A percentile compares a stretch with the other conserved stretches of the same genome.
phyloP scores from a whole-genome alignment of 2,113 vertebrate species.

The Hemiscyllium ocellatum region DNA sequence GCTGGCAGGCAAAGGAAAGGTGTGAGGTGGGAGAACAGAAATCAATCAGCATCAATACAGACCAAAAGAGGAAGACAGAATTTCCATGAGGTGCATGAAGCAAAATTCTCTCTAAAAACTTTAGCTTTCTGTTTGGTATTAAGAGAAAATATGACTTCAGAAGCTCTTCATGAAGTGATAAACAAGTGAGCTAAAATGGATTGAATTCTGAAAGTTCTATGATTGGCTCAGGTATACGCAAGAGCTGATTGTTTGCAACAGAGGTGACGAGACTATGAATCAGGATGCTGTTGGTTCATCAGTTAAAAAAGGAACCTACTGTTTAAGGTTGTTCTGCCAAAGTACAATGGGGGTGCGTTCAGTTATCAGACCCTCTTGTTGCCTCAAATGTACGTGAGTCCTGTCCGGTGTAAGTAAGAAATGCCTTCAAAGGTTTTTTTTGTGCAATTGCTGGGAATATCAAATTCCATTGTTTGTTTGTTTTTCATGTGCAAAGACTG shows the following conservation, averaged over 20 bases:
- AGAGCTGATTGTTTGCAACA: background rate
- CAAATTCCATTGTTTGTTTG: no score
- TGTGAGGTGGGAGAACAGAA: background rate
- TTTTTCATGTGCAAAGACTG: no score
- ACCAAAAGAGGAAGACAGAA: background rate
- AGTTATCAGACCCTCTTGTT: no score
- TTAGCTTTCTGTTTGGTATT: background rate
- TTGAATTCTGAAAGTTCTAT: background rate
- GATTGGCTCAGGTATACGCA: background rate
- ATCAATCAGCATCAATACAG: background rate
- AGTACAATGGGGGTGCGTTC: no score
- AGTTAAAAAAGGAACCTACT: no score
- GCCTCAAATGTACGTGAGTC: no score
- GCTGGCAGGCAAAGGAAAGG: no score
- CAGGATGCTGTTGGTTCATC: no score
- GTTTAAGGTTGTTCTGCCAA: no score
- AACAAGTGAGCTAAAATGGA: background rate
- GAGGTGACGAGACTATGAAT: background rate
- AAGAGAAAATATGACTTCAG: background rate
- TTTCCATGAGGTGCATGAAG: background rate
- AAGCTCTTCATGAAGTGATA: background rate
- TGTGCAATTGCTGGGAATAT: no score
- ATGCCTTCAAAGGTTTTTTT: no score
- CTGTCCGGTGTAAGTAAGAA: no score
- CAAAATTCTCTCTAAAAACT: background rate